These are phyloP conservation scores for Euleptes europaea DNA, from an alignment of 2,113 vertebrate species.

Conservation along the genomic window DNA sequence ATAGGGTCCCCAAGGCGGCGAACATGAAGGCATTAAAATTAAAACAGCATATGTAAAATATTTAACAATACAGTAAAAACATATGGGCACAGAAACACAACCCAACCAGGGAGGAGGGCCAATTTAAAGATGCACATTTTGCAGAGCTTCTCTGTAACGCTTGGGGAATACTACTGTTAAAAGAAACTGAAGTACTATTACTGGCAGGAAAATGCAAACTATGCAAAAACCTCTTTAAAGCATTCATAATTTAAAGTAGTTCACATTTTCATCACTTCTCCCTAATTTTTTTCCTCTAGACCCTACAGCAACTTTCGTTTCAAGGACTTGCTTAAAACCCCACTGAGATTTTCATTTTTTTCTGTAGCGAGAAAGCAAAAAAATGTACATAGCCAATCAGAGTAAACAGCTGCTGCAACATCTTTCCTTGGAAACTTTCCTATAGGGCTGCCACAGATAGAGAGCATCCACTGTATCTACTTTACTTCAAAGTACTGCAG, in stretches of 20 bases:
- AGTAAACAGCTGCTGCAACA: background rate
- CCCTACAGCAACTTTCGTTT: background rate
- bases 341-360: background rate
- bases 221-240: constrained; percentile 26
- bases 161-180: background rate
- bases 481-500: constrained; percentile 1
- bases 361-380: constrained; percentile 13
- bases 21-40: no score
- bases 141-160: constrained; percentile 16
- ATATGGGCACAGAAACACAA: no score
- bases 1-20: no score
- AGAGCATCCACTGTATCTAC: background rate
- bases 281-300: background rate
- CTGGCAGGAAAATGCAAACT: constrained; percentile 20
- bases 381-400: background rate
- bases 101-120: no score
- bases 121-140: background rate
- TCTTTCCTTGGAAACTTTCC: background rate
- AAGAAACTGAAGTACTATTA: background rate
- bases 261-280: background rate
- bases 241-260: constrained; percentile 28
- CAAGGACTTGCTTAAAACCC: background rate
- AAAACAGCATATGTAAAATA: no score
- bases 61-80: no score
- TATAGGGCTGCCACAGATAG: background rate